Evolutionary conservation across 2,888 invertebrate genomes (phyloP).

Genomic region (Eurytoma adleriae): DNA sequence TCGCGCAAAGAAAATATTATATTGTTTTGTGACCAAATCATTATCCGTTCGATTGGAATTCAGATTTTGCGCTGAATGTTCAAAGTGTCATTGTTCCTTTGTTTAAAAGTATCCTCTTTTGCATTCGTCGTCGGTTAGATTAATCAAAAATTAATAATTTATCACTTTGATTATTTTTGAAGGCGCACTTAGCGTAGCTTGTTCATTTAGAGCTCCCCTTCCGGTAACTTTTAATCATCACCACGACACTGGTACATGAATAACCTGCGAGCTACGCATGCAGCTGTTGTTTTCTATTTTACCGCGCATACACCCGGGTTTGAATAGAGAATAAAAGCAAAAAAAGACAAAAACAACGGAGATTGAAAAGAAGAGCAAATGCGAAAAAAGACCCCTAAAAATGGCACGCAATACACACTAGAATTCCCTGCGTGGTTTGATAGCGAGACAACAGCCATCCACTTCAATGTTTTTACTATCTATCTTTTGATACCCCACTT

Average conservation of each 20-base stretch:
- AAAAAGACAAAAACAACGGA: neutral
- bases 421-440: conserved; percentile 11
- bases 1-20: too few species aligned
- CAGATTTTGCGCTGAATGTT: too few species aligned
- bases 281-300: conserved; percentile 20
- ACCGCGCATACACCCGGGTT: neutral
- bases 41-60: too few species aligned
- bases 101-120: too few species aligned
- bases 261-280: conserved; percentile 25
- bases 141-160: too few species aligned
- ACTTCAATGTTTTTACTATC: neutral
- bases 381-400: conserved; percentile 16
- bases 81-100: too few species aligned
- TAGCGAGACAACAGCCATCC: conserved; percentile 12
- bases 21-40: too few species aligned
- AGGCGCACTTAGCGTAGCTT: neutral
- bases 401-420: neutral
- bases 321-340: conserved; percentile 7
- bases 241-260: conserved; percentile 17
- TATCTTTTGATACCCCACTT: neutral
- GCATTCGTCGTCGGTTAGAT: too few species aligned
- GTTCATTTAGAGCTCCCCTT: conserved; percentile 13
- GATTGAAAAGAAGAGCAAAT: conserved; percentile 1
- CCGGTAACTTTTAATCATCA: conserved; percentile 44
- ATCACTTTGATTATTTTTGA: neutral